Conservation (phyloP, 2,888 invertebrate genomes). For the Anthrax anthrax region DNA sequence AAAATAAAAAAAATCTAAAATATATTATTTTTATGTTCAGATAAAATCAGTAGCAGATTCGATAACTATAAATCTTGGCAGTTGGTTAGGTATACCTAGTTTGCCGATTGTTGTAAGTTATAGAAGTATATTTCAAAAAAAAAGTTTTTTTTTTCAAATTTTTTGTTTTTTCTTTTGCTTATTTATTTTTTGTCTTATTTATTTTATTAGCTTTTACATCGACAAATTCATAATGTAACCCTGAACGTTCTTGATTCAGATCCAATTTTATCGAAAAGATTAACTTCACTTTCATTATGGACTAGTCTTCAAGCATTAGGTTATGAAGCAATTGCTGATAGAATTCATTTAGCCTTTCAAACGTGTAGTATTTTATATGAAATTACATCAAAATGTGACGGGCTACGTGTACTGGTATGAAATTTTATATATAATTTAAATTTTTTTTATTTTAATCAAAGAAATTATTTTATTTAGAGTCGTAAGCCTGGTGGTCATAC, state of each 20-base stretch:
- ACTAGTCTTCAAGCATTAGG: constrained; percentile 60
- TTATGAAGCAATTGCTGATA: constrained; percentile 51
- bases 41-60: constrained; percentile 60
- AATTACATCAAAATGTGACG: constrained; percentile 41
- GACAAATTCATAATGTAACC: constrained; percentile 29
- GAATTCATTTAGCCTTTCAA: constrained; percentile 61
- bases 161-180: no score
- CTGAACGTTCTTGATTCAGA: constrained; percentile 33
- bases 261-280: constrained; percentile 36
- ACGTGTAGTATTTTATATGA: constrained; percentile 44
- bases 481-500: constrained; percentile 65
- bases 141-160: no score
- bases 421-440: not conserved
- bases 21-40: constrained; percentile 12
- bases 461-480: constrained; percentile 39
- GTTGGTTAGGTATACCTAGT: constrained; percentile 85
- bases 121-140: not conserved
- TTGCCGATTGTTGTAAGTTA: constrained; percentile 79
- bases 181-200: not conserved
- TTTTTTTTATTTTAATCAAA: not conserved
- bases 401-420: constrained; percentile 55
- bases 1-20: not conserved
- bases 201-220: constrained; percentile 25
- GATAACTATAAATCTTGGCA: constrained; percentile 74
- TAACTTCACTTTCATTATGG: constrained; percentile 75